Conservation (phyloP, 2,797 vertebrate species). For the Geotrypetes seraphini region DNA sequence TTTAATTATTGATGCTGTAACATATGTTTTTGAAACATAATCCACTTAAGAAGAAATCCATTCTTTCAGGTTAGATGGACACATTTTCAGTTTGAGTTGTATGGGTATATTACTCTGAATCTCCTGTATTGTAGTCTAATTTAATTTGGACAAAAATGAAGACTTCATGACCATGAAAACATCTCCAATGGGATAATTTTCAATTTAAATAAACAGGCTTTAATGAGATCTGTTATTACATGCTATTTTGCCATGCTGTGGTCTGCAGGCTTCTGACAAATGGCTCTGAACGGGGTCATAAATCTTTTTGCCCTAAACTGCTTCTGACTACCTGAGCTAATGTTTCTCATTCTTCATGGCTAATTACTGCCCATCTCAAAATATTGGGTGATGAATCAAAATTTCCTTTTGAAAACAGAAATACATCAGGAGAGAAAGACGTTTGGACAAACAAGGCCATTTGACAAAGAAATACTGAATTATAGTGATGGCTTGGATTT, state of each 20-base stretch:
- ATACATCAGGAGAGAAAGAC: background rate
- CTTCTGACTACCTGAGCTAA: slow-evolving; percentile 38
- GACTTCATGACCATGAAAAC: slow-evolving; percentile 29
- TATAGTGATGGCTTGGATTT: too few relatives aligned
- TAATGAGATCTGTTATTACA: slow-evolving; percentile 55
- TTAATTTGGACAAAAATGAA: slow-evolving; percentile 25
- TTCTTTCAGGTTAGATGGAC: background rate
- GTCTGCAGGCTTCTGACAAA: slow-evolving; percentile 33
- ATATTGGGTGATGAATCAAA: slow-evolving; percentile 11
- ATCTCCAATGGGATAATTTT: slow-evolving; percentile 46
- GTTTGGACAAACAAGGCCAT: background rate
- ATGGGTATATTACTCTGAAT: slow-evolving; percentile 8
- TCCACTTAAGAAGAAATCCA: background rate
- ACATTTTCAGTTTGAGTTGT: background rate
- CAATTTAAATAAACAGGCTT: slow-evolving; percentile 51
- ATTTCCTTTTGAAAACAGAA: background rate
- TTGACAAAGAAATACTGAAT: too few relatives aligned
- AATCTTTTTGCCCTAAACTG: slow-evolving; percentile 43
- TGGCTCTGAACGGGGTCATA: slow-evolving; percentile 43
- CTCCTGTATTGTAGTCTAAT: slow-evolving; percentile 10
- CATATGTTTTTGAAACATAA: background rate
- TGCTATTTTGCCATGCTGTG: slow-evolving; percentile 40
- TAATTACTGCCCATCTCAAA: slow-evolving; percentile 12
- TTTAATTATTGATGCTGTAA: too few relatives aligned
- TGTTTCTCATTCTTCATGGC: slow-evolving; percentile 24